Base-by-base conservation (phyloP, 2,113 vertebrate species). In the Triplophysa siluroides region DNA sequence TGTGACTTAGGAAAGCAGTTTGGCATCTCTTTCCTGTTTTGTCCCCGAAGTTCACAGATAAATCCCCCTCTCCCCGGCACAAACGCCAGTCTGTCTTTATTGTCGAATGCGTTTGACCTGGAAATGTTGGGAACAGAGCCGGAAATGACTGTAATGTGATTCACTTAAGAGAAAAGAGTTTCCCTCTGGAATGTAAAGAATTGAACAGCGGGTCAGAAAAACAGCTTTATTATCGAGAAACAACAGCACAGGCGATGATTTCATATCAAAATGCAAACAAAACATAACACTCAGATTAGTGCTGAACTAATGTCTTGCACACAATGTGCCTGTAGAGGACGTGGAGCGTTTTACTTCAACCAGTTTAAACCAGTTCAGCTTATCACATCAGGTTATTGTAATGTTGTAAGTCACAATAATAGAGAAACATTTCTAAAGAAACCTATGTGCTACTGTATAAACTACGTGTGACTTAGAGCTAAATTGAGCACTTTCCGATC, bases 81-180 rank as follows among this genome's bases (percentile, higher is more conserved):
- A 41, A 83, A 19, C 29, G 18, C 16, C 2, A 26, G 47, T 62
- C 38, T 19, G 19, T 33, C 24, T 47, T 70, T 63, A 62, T 72
- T 41, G 13, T 58, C 7, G 41, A 66, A 83, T 64, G 38, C 13
- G 54, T 84, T 82, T 82, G 77, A 79, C 79, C 79, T 24, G 83
- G 83, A 78, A 75, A 69, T 71, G 67, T 23, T 72, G 38, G 5
- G 62, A 71, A 43, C 77, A 33, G 19, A 13, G 45, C 24, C 10
- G 38, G 14, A 72, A 71, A 23, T 47, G 8, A 24, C 33, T 41
- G 78, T 26, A 61, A 73, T 13, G 63, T 14, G 77, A 81, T 64
- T 56, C 19, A 43, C 61, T 67, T 61, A 43, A 63, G 33, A 69
- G 47, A 67, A 65, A 4, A 45, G 9, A 58, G 21, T 52, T 45